Percentiles rank a stretch among this genome's conserved stretches.
phyloP scores from a whole-genome alignment of 2,797 vertebrate species.

The Malacoctenus gilli region DNA sequence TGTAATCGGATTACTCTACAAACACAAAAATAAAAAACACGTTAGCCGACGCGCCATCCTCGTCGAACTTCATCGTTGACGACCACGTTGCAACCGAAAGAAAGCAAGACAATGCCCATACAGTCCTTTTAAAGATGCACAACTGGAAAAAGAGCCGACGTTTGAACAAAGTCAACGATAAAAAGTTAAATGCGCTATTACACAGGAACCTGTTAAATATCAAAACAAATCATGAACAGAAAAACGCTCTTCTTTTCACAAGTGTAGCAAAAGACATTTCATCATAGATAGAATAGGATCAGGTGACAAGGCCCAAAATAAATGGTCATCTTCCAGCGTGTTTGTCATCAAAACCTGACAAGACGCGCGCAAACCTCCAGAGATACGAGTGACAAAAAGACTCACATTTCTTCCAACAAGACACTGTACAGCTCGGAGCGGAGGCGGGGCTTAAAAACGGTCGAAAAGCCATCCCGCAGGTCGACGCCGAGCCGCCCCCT shows the following conservation, averaged over 20 bases:
- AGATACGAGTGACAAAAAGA: conserved; percentile 66
- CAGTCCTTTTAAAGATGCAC: conserved; percentile 55
- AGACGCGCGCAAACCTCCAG: conserved; percentile 60
- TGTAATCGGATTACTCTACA: conserved; percentile 64
- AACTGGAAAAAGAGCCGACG: conserved; percentile 37
- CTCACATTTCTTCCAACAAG: conserved; percentile 74
- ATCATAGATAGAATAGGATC: conserved; percentile 71
- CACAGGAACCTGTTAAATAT: conserved; percentile 83
- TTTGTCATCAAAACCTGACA: conserved; percentile 75
- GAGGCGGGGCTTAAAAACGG: conserved; percentile 48
- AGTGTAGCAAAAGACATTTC: conserved; percentile 79
- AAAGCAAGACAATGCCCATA: conserved; percentile 72
- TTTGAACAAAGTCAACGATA: conserved; percentile 31
- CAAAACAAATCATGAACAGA: conserved; percentile 77
- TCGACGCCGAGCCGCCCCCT: conserved; percentile 29
- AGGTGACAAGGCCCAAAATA: conserved; percentile 73
- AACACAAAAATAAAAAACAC: conserved; percentile 69
- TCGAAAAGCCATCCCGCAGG: conserved; percentile 44
- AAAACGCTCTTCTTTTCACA: conserved; percentile 72
- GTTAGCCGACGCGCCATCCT: conserved; percentile 54
- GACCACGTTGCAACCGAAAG: conserved; percentile 49
- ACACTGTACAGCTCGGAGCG: conserved; percentile 68
- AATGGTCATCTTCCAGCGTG: conserved; percentile 59
- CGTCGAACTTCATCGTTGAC: conserved; percentile 51
- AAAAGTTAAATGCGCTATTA: conserved; percentile 74